Percentiles rank a stretch among this genome's conserved stretches.
These are phyloP conservation scores for Herminia tarsipennalis DNA, from an alignment of 2,888 invertebrate species.

Conservation along the genomic window DNA sequence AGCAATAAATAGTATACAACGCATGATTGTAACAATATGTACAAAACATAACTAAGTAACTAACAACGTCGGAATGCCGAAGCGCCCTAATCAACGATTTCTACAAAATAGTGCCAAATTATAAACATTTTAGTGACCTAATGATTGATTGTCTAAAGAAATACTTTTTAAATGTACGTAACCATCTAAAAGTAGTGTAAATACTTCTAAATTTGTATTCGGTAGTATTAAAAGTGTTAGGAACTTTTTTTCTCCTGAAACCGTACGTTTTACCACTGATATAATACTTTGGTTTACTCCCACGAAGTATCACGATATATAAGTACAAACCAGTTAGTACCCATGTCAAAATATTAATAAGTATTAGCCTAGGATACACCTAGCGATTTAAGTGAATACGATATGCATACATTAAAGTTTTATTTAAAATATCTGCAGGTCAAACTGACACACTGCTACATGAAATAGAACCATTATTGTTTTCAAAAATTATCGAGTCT, in stretches of 20 bases:
- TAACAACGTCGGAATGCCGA: constrained; percentile 29
- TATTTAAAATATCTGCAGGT: no score
- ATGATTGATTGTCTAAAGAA: constrained; percentile 23
- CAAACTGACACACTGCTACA: no score
- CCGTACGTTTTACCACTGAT: constrained; percentile 50
- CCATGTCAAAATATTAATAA: constrained; percentile 17
- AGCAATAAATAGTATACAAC: constrained; percentile 78
- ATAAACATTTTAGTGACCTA: constrained; percentile 32
- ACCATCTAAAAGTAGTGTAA: constrained; percentile 27
- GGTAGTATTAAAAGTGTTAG: constrained; percentile 52
- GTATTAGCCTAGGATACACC: constrained; percentile 10
- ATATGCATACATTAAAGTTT: no score
- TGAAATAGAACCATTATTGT: no score
- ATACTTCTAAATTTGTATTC: constrained; percentile 33
- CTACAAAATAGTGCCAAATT: constrained; percentile 39
- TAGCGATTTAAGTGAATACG: constrained; percentile 4
- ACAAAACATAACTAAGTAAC: constrained; percentile 53
- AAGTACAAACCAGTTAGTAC: constrained; percentile 31
- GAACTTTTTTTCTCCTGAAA: constrained; percentile 67
- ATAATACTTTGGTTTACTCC: constrained; percentile 69
- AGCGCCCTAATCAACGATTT: constrained; percentile 28
- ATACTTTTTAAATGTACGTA: constrained; percentile 27
- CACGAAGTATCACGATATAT: constrained; percentile 36
- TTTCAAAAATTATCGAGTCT: no score
- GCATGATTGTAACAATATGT: constrained; percentile 68